Evolutionary conservation across 2,888 invertebrate species (phyloP).

Genomic region (Eudemis profundana): DNA sequence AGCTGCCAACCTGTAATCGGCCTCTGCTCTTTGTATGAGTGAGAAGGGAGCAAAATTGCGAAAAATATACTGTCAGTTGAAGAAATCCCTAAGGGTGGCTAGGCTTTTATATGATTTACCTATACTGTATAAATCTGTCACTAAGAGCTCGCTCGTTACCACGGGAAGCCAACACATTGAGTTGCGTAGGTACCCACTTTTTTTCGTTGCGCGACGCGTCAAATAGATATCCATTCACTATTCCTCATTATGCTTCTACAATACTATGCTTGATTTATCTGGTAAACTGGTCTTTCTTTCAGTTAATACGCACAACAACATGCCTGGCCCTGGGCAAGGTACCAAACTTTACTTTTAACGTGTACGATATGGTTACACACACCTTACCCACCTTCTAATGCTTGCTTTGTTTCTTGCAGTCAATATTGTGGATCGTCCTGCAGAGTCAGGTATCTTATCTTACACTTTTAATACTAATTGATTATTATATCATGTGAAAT

Average conservation of each 20-base stretch:
- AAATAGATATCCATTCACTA: too few species aligned
- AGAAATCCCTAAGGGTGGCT: too few species aligned
- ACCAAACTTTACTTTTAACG: constrained; percentile 17
- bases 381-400: background rate
- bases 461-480: background rate
- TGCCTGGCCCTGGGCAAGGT: constrained; percentile 41
- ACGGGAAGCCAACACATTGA: too few species aligned
- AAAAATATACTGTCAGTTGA: too few species aligned
- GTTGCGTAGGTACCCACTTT: too few species aligned
- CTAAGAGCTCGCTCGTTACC: too few species aligned
- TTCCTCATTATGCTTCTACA: background rate
- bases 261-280: constrained; percentile 1
- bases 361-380: background rate
- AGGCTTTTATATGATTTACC: too few species aligned
- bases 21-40: too few species aligned
- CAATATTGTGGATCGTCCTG: constrained; percentile 38
- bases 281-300: constrained; percentile 36
- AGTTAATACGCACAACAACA: constrained; percentile 52
- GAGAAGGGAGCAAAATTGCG: too few species aligned
- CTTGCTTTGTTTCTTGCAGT: constrained; percentile 44
- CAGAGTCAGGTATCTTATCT: background rate
- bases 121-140: too few species aligned
- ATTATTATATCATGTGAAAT: background rate
- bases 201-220: too few species aligned
- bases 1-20: too few species aligned